A percentile compares a stretch with the other conserved stretches of the same genome.
These are phyloP conservation scores for Orthonyx spaldingii DNA, from an alignment of 2,113 vertebrate species.

Conservation along the genomic window DNA sequence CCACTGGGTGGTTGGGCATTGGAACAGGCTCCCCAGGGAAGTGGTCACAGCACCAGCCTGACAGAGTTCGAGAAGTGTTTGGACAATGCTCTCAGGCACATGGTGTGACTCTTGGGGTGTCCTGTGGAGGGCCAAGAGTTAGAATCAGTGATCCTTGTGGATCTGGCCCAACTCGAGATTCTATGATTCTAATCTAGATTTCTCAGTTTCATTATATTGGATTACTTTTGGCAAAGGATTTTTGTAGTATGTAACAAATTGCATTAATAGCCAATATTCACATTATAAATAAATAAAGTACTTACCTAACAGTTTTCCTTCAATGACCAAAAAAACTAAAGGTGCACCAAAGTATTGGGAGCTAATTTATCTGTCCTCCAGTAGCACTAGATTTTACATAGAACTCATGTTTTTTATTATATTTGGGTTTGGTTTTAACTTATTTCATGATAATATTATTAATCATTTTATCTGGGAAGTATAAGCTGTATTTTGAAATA, in stretches of 20 bases:
- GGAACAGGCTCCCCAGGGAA: background rate
- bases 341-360: background rate
- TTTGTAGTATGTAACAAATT: background rate
- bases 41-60: background rate
- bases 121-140: background rate
- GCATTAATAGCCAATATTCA: background rate
- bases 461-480: background rate
- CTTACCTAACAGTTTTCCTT: background rate
- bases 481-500: background rate
- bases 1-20: background rate
- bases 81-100: background rate
- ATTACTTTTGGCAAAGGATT: rapidly evolving
- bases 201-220: background rate
- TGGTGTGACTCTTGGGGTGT: too few species aligned
- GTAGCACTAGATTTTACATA: background rate
- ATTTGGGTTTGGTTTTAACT: background rate
- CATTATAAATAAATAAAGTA: background rate
- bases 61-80: background rate
- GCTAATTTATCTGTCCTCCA: background rate
- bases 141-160: background rate
- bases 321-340: background rate
- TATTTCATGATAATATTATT: background rate
- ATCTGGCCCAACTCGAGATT: background rate
- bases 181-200: background rate
- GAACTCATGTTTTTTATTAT: background rate